Evolutionary conservation across 1,140 invertebrate genomes (phyloP).

Genomic region (Chironomus tepperi): DNA sequence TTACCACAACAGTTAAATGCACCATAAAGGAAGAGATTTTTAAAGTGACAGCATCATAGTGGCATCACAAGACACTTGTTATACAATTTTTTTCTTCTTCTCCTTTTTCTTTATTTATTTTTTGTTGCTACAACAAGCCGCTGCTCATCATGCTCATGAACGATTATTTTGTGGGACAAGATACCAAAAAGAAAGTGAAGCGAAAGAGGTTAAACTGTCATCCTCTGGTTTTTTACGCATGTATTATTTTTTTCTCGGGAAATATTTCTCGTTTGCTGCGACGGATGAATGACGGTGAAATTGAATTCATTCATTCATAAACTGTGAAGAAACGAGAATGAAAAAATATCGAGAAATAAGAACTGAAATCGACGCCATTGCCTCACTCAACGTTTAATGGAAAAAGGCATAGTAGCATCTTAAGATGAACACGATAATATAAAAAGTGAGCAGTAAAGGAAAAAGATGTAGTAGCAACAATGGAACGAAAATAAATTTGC

Average conservation of each 20-base stretch:
- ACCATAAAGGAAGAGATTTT: neutral
- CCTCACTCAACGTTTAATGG: neutral
- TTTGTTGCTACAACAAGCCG: no score
- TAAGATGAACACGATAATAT: neutral
- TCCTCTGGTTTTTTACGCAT: constrained; percentile 10
- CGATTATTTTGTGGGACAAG: no score
- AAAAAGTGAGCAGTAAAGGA: neutral
- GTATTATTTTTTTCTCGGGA: neutral
- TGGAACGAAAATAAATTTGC: neutral
- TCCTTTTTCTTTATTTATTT: no score
- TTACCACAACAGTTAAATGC: no score
- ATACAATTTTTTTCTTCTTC: no score
- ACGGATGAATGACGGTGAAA: no score
- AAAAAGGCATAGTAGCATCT: neutral
- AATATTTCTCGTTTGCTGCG: neutral
- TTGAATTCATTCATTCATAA: no score
- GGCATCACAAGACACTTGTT: no score
- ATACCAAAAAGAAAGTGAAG: no score
- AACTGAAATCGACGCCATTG: neutral
- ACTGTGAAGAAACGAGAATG: no score
- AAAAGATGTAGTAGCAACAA: no score
- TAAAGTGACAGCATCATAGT: neutral
- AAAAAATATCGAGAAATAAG: neutral
- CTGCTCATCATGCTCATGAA: no score
- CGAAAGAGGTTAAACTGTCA: neutral